Percentiles rank a stretch among this genome's conserved stretches.
Conservation (phyloP, 2,888 invertebrate species). For the Trichogramma evanescens region DNA sequence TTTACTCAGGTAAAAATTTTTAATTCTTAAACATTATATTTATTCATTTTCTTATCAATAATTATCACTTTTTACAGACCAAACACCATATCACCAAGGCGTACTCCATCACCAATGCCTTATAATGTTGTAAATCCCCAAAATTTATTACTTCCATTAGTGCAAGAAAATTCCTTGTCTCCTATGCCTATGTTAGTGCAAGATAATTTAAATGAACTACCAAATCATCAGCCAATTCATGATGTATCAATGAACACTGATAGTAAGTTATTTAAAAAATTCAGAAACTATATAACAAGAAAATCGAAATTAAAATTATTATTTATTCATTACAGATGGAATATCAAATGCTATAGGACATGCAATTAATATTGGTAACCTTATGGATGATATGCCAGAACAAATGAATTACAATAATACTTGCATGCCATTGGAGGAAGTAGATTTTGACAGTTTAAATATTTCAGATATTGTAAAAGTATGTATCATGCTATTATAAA, state of each 20-base stretch:
- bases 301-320: not conserved
- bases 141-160: constrained; percentile 17
- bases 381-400: constrained; percentile 2
- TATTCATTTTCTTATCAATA: not conserved
- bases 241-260: not conserved
- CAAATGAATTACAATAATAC: constrained; percentile 11
- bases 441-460: constrained; percentile 15
- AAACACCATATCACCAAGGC: constrained; percentile 30
- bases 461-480: constrained; percentile 18
- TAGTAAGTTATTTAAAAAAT: not conserved
- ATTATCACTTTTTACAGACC: constrained; percentile 1
- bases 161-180: not conserved
- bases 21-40: too few relatives aligned
- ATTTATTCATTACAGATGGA: constrained; percentile 7
- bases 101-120: constrained; percentile 34
- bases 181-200: constrained; percentile 8
- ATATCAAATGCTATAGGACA: constrained; percentile 15
- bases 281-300: not conserved
- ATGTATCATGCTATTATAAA: not conserved
- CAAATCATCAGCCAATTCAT: not conserved
- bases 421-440: constrained; percentile 15
- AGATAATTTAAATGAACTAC: not conserved
- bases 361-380: constrained; percentile 11
- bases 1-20: too few relatives aligned
- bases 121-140: constrained; percentile 21